These are phyloP conservation scores for Alauda arvensis DNA, from an alignment of 2,797 vertebrate species.

Conservation along the genomic window DNA sequence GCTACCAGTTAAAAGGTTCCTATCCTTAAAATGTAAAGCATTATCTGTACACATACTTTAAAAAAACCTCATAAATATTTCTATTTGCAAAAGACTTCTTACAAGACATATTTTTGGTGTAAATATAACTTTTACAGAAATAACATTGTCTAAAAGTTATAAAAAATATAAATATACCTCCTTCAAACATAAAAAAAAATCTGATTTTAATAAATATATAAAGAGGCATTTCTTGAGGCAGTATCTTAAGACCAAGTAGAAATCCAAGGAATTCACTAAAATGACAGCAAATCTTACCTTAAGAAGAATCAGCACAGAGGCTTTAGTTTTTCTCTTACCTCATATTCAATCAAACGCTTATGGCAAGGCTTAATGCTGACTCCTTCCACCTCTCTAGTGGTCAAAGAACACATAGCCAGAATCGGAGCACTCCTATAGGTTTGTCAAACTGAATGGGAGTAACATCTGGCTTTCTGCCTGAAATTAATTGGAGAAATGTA, in stretches of 20 bases:
- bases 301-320: not conserved
- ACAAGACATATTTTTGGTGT: not conserved
- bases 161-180: not conserved
- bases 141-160: not conserved
- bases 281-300: conserved; percentile 9
- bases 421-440: not conserved
- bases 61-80: accelerated
- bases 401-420: not conserved
- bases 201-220: not conserved
- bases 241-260: not conserved
- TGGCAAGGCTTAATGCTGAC: not conserved
- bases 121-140: not conserved
- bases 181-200: not conserved
- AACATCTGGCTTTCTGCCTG: conserved; percentile 48
- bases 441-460: conserved; percentile 3
- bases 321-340: not conserved
- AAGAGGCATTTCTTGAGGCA: not conserved
- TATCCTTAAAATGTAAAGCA: not conserved
- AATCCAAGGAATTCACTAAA: not conserved
- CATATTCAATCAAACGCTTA: not conserved
- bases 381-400: not conserved
- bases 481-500: conserved; percentile 54
- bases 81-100: not conserved
- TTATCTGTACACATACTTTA: not conserved
- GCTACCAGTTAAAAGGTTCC: not conserved